phyloP scores from a whole-genome alignment of 2,113 vertebrate species.

The Chrysochloris asiatica region DNA sequence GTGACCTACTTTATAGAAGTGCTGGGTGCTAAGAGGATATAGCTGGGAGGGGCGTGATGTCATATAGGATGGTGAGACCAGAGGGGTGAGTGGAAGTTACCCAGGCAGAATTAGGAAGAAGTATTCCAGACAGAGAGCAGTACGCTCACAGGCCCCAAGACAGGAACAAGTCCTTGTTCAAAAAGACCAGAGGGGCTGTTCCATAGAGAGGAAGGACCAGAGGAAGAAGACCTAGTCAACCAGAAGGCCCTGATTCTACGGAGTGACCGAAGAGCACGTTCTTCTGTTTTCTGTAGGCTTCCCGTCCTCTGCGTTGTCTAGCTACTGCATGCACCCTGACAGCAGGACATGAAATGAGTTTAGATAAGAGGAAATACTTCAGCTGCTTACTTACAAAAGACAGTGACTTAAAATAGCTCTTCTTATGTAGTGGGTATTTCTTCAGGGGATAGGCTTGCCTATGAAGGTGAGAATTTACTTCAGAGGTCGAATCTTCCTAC shows the following conservation, averaged over 20 bases:
- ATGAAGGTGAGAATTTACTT: conserved; percentile 80
- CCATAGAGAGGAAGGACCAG: background rate
- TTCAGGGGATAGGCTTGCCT: conserved; percentile 77
- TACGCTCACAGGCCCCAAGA: background rate
- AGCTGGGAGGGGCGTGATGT: background rate
- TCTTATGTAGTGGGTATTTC: conserved; percentile 31
- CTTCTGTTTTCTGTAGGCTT: background rate
- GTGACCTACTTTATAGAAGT: conserved; percentile 2
- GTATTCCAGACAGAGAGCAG: background rate
- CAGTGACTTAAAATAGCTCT: conserved; percentile 69
- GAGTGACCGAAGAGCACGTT: background rate
- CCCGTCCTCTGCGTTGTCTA: background rate
- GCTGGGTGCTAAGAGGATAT: background rate
- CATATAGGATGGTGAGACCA: background rate
- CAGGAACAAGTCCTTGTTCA: background rate
- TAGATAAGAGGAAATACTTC: conserved; percentile 33
- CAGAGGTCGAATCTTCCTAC: conserved; percentile 83
- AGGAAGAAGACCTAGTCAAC: background rate
- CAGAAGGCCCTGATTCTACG: no score
- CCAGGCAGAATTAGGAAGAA: background rate
- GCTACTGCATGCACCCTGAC: background rate
- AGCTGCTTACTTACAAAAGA: conserved; percentile 66
- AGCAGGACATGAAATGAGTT: conserved; percentile 30
- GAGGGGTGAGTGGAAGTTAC: background rate
- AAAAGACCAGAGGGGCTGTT: background rate